Evolutionary conservation across 2,113 vertebrate genomes (phyloP), one percentile per base, ranked within the genome.

Genomic region (Pollachius pollachius): DNA sequence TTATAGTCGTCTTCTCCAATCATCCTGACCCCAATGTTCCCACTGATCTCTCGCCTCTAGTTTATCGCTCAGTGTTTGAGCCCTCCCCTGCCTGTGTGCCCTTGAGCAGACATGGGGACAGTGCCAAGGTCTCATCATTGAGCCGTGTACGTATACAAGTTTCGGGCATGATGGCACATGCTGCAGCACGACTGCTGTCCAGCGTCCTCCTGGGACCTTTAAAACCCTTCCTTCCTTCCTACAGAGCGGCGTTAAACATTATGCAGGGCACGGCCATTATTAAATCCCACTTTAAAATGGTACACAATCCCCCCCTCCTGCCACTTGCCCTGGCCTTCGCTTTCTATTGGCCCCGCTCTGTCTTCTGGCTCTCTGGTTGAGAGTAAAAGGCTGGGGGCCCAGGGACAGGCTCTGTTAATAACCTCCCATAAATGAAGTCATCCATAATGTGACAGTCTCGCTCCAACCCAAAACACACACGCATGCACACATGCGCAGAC

Each of bases 261-360:
- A 19, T 76, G 70, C 65, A 70, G 66, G 59, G 61, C 34, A 62
- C 79, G 68, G 52, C 64, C 73, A 77, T 68, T 76, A 75, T 89
- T 72, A 71, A 84, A 88, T 89, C 83, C 74, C 81, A 87, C 86
- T 90, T 89, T 87, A 81, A 86, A 88, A 90, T 88, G 74, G 76
- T 81, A 71, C 54, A 82, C 75, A 77, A 85, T 80, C 81, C 72
- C 72, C 73, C 73, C 70, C 69, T 67, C 72, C 27, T 18, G 30
- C 75, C 78, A 69, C 73, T 66, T 70, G 68, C 62, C 70, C 71
- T 74, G 66, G 37, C 37, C 71, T 75, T 30, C 65, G 65, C 65
- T 82, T 78, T 62, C 74, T 63, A 4, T 73, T 82, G 4, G 30
- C 82, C 80, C 59, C 77, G 66, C 65, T 56, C 23, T 56, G 66